These are phyloP conservation scores for Vireo altiloquus DNA, from an alignment of 2,113 vertebrate species.

Conservation along the genomic window DNA sequence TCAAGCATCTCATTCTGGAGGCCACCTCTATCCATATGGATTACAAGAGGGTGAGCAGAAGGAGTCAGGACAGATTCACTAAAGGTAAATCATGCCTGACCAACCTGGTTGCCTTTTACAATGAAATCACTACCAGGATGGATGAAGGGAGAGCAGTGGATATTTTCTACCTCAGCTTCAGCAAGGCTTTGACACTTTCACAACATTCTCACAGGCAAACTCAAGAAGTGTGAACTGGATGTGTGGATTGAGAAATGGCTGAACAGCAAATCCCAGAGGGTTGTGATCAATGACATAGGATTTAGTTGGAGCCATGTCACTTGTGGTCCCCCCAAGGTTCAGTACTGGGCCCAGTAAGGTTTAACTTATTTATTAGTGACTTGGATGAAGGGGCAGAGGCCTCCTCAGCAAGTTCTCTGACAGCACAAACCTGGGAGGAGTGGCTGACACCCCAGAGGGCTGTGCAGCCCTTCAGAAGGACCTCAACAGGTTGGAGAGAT, in stretches of 20 bases:
- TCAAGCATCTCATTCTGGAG: not conserved
- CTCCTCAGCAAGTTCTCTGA: not conserved
- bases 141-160: not conserved
- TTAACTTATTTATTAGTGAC: accelerated
- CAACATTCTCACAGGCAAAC: not conserved
- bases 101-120: not conserved
- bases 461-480: not conserved
- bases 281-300: not conserved
- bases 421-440: not conserved
- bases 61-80: not conserved
- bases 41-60: not conserved
- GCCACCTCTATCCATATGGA: not conserved
- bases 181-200: not conserved
- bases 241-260: not conserved
- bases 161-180: not conserved
- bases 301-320: not conserved
- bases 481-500: accelerated
- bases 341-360: not conserved
- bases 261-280: not conserved
- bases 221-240: not conserved
- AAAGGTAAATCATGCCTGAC: not conserved
- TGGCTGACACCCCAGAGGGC: accelerated
- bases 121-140: not conserved
- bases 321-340: not conserved
- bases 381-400: not conserved